Base-by-base conservation (phyloP, 2,888 invertebrate species). In the Hybos culiciformis region DNA sequence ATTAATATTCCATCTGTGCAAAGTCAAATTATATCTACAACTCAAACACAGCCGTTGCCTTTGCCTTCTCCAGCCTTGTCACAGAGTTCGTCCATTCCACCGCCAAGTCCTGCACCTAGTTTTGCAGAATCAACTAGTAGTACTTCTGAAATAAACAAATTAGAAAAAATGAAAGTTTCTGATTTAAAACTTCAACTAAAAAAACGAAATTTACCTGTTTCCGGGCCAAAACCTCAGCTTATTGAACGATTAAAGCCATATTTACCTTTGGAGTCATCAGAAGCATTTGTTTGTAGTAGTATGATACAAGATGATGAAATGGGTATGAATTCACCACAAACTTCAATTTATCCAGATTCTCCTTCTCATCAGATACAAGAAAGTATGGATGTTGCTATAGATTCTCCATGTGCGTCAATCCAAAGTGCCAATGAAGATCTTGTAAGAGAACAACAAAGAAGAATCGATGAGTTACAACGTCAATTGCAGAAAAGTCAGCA, bases 111-210 rank as follows among this genome's bases (percentile, higher is more conserved):
- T 6, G 68, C 56, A 33, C 67, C 54, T 11, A 65, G 61, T 29
- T 60, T 57, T 45, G 60, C 60, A 2, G 63, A 66, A 24, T 61
- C 63, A 2, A 55, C 54, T 8, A 50, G 54, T 15, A 56, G 56
- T 4, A 51, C 56, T 29, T 51, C 57, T 4, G 67, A 67, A 55
- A 46, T 71, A 17, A 74, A 78, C 19, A 81, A 88, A 48, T 71
- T 94, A 56, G 91, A 93, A 62, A 93, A 93, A 58, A 88, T 94
- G 87, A 93, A 93, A 71, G 94, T 88, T 42, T 90, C 87, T 48
- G 94, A 96, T 61, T 71, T 96, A 52, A 92, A 93, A 62, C 84
- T 85, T 44, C 94, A 96, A 63, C 75, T 94, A 54, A 96, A 94
- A 66, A 83, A 87, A 45, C 77, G 96, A 39, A 93, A 85, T 64